A percentile compares a stretch with the other conserved stretches of the same genome.
Evolutionary conservation across 2,113 vertebrate genomes (phyloP).

Genomic region (Salvelinus alpinus): DNA sequence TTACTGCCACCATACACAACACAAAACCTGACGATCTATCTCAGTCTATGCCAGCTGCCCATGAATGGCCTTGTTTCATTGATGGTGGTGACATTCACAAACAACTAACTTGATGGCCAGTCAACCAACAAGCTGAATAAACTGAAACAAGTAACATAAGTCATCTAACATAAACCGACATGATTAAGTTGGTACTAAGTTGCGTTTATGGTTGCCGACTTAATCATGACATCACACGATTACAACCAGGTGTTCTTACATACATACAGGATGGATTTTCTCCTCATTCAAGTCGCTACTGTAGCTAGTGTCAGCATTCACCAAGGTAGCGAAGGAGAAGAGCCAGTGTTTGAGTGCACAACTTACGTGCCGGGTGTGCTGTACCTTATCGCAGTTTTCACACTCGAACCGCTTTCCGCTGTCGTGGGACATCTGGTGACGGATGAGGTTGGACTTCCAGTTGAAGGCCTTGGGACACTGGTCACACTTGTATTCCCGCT

Average conservation of each 20-base stretch:
- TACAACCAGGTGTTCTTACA: neutral
- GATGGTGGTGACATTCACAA: neutral
- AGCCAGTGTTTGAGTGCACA: constrained; percentile 66
- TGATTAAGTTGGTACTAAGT: neutral
- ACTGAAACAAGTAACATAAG: neutral
- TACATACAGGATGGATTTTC: neutral
- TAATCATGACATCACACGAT: neutral
- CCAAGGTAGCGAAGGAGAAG: constrained; percentile 19
- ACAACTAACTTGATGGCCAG: neutral
- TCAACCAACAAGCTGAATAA: neutral
- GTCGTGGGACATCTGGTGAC: constrained; percentile 99
- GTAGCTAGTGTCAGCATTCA: neutral
- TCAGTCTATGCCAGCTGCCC: neutral
- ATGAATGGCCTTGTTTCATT: neutral
- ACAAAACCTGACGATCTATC: too few relatives aligned
- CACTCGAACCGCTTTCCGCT: constrained; percentile 99
- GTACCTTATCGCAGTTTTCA: constrained; percentile 99
- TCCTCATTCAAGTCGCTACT: neutral
- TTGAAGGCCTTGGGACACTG: constrained; percentile 99
- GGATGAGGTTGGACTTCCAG: constrained; percentile 99
- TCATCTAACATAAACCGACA: neutral
- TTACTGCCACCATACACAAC: neutral
- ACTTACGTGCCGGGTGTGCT: constrained; percentile 76
- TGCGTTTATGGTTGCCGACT: too few relatives aligned
- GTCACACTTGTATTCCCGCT: constrained; percentile 98